Evolutionary conservation across 1,140 invertebrate species (phyloP), one percentile per base, ranked within the genome.

Genomic region (Aphaenogaster rudis): DNA sequence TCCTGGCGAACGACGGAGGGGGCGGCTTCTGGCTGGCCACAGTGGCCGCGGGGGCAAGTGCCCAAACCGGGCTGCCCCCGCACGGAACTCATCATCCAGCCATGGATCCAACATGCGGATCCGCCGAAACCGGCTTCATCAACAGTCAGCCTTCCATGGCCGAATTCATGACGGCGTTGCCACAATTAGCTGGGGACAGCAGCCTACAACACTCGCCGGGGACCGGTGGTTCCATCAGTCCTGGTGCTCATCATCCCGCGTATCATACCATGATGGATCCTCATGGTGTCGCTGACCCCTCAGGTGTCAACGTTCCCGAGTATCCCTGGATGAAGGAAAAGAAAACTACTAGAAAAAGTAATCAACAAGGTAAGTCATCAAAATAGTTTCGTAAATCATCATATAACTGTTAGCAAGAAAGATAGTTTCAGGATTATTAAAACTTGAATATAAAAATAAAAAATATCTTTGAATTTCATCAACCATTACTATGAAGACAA

Each of bases 271-370:
- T 95, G 92, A 94, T 95, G 90, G 95, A 95, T 77, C 97, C 97
- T 0, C 97, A 97, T 52, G 97, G 96, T 4, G 94, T 96, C 80
- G 94, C 96, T 45, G 96, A 96, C 76, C 96, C 96, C 0, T 94
- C 94, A 6, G 97, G 97, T 33, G 97, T 98, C 91, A 97, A 98
- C 94, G 97, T 99, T 69, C 98, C 98, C 33, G 98, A 99, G 93
- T 99, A 99, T 94, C 98, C 98, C 0, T 99, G 98, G 98, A 99
- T 99, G 98, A 99, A 99, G 94, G 98, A 99, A 95, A 99, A 99
- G 96, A 99, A 99, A 95, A 98, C 98, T 2, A 98, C 98, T 1
- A 96, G 98, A 91, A 99, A 99, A 95, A 96, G 96, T 91, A 97
- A 95, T 88, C 98, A 98, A 95, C 98, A 98, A 98, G 98, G 98